A percentile compares a stretch with the other conserved stretches of the same genome.
Conservation (phyloP, 2,888 invertebrate genomes). For the Cosmopolites sordidus region DNA sequence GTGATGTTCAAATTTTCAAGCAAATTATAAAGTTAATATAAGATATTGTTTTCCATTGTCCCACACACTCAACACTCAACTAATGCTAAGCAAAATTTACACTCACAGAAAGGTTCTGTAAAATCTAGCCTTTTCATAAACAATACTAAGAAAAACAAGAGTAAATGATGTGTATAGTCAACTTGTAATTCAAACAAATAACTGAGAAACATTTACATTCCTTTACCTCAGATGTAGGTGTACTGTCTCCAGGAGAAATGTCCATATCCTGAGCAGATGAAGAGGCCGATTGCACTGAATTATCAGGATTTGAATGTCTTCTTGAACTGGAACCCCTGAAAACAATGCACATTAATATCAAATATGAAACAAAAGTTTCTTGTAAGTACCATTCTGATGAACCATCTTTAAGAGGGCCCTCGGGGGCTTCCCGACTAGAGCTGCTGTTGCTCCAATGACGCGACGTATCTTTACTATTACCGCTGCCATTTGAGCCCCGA, state of each 20-base stretch:
- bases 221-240: slow-evolving; percentile 73
- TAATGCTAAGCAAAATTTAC: too few relatives aligned
- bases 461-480: slow-evolving; percentile 41
- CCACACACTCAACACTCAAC: too few relatives aligned
- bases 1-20: too few relatives aligned
- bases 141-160: too few relatives aligned
- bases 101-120: too few relatives aligned
- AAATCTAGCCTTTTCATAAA: too few relatives aligned
- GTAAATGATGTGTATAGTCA: too few relatives aligned
- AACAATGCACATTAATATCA: not conserved
- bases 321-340: slow-evolving; percentile 34
- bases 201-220: too few relatives aligned
- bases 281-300: slow-evolving; percentile 30
- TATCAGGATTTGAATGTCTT: slow-evolving; percentile 36
- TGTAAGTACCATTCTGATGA: slow-evolving; percentile 19
- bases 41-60: too few relatives aligned
- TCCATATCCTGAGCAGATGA: slow-evolving; percentile 76
- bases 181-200: too few relatives aligned
- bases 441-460: slow-evolving; percentile 43
- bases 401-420: slow-evolving; percentile 29
- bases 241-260: slow-evolving; percentile 87
- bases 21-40: too few relatives aligned
- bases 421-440: slow-evolving; percentile 38
- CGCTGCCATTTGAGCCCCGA: slow-evolving; percentile 50
- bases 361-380: not conserved